phyloP scores from a whole-genome alignment of 1,140 invertebrate species.

The Psix sp. region DNA sequence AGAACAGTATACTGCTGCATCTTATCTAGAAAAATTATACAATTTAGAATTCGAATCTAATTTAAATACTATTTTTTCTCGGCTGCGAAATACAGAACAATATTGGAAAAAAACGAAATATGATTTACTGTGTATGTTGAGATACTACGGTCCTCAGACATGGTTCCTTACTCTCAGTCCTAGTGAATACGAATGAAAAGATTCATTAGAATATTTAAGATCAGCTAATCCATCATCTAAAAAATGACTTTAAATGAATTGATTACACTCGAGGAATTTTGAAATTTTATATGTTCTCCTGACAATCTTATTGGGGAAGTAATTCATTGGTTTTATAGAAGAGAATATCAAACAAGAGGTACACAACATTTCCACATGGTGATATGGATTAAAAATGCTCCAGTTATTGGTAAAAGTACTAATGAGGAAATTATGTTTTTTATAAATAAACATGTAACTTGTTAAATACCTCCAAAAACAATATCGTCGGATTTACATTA shows the following conservation, averaged over 20 bases:
- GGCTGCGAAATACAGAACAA: slow-evolving; percentile 58
- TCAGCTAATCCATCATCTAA: slow-evolving; percentile 23
- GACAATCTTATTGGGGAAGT: slow-evolving; percentile 41
- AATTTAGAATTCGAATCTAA: slow-evolving; percentile 43
- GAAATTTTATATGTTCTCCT: slow-evolving; percentile 36
- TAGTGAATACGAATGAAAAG: slow-evolving; percentile 60
- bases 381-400: slow-evolving; percentile 27
- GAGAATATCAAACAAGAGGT: slow-evolving; percentile 51
- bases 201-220: slow-evolving; percentile 25
- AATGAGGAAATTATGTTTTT: background rate
- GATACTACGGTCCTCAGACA: slow-evolving; percentile 64
- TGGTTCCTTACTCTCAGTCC: slow-evolving; percentile 69
- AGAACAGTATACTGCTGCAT: slow-evolving; percentile 35
- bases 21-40: slow-evolving; percentile 17
- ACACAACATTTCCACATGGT: background rate
- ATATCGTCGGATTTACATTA: background rate
- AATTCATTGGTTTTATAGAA: slow-evolving; percentile 40
- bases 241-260: slow-evolving; percentile 29
- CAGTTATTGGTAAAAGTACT: background rate
- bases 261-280: slow-evolving; percentile 41
- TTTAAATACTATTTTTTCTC: slow-evolving; percentile 57
- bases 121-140: slow-evolving; percentile 60
- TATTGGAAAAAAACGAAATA: slow-evolving; percentile 59
- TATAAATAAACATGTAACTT: background rate
- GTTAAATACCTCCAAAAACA: background rate